Evolutionary conservation across 23 tunicate genomes (phyloP), one percentile per base, ranked within the genome.

Genomic region (Trididemnum nubilum): DNA sequence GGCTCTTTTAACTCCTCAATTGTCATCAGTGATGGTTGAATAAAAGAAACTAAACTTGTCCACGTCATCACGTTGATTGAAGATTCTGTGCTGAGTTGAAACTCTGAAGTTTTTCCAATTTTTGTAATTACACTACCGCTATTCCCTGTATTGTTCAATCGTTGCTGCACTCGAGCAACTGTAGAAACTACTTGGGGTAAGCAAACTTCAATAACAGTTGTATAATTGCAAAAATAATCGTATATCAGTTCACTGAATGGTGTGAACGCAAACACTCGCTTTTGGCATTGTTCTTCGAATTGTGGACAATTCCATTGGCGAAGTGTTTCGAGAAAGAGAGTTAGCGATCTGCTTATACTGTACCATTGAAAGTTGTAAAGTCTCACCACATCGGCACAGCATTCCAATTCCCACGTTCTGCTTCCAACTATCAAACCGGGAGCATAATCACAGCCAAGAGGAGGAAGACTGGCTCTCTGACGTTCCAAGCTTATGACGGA

Each of bases 241-340:
- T 88, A 88, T 57, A 82, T 82, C 37, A 88, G 27, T 2, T 2
- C 58, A 2, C 78, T 86, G 32, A 65, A 86, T 30, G 33, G 73
- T 0, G 36, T 86, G 79, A 88, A 82, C 51, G 83, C 82, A 38
- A 73, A 81, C 0, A 86, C 38, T 36, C 66, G 81, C 19, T 30
- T 34, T 19, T 34, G 19, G 71, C 93, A 88, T 63, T 88, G 79
- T 5, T 7, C 12, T 35, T 77, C 2, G 35, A 82, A 77, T 51
- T 88, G 88, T 2, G 80, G 76, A 69, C 93, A 88, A 2, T 77
- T 51, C 93, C 93, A 88, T 2, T 72, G 37, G 35, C 70, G 33
- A 35, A 88, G 39, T 33, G 78, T 61, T 50, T 67, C 87, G 7
- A 88, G 72, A 36, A 37, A 76, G 77, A 77, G 0, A 22, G 83